Base-by-base conservation (phyloP, 2,113 vertebrate species). In the Otocyon megalotis region DNA sequence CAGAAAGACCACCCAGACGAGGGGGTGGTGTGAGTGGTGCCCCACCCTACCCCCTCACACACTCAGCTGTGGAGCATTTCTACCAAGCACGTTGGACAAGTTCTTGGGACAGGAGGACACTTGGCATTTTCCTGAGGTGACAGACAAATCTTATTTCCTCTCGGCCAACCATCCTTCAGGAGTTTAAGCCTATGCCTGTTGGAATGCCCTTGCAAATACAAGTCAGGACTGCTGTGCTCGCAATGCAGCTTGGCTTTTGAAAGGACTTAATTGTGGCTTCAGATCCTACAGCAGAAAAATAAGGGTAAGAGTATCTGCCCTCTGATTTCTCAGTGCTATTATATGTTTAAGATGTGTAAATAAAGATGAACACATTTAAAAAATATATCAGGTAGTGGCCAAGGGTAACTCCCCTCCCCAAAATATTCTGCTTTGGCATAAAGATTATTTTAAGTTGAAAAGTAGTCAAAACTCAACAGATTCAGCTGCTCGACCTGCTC, bases 1-100 rank as follows among this genome's bases (percentile, higher is more conserved):
- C 9, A 17, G 13, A 22, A 96, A 85, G 96, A 86, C 96, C 97
- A 97, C 97, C 97, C 94, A 50, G 87, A 69, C 0, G 8, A 50
- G 72, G 43, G 8, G 72, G 43, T 28, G 14, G 43, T 48, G 72
- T 48, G 37, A 28, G 24, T 5, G 7, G 48, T 11, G 30, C 58
- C 6, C 15, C 5, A 7, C 65, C 3, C 2, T 43, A 6, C 65
- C n/a, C 1, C 35, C 10, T 11, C 0, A 8, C 10, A 7, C 22
- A 26, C 35, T 30, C 37, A 32, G 48, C 24, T 6, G 2, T 5
- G 1, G 8, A 71, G 30, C 35, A 53, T 60, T 65, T 19, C 93
- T 96, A 74, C 56, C 69, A 62, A 88, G 50, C 1, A 8, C 56
- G 37, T 15, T 10, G 62, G 37, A 20, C 17, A 48, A 24, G 5